A percentile compares a stretch with the other conserved stretches of the same genome.
Evolutionary conservation across 2,888 invertebrate genomes (phyloP).

Genomic region (Temnothorax rugatulus): DNA sequence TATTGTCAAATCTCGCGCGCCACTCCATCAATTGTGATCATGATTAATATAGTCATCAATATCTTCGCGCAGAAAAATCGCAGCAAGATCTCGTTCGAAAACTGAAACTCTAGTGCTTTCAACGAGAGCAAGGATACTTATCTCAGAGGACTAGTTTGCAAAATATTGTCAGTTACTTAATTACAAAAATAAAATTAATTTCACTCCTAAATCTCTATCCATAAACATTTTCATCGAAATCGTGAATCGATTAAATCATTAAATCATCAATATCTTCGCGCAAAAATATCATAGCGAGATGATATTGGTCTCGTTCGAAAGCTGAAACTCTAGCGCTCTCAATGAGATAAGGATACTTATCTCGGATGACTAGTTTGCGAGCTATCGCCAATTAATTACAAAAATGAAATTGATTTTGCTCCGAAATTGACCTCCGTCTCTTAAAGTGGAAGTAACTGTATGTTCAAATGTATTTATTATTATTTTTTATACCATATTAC

Average conservation of each 20-base stretch:
- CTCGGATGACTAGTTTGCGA: background rate
- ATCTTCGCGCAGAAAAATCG: background rate
- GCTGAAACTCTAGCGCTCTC: background rate
- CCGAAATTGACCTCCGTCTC: background rate
- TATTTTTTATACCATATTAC: background rate
- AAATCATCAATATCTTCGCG: background rate
- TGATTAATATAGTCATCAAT: background rate
- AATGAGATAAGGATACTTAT: background rate
- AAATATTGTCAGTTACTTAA: background rate
- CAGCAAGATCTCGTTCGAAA: background rate
- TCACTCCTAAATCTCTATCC: background rate
- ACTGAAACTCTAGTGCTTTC: background rate
- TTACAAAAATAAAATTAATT: background rate
- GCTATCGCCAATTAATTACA: background rate
- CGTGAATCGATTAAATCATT: background rate
- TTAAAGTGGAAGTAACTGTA: background rate
- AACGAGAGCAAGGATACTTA: background rate
- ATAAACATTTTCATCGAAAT: background rate
- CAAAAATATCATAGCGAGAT: background rate
- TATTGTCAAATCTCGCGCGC: background rate
- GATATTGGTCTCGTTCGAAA: background rate
- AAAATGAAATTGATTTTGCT: background rate
- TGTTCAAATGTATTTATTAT: background rate
- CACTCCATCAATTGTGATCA: background rate
- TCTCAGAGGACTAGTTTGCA: background rate